These are phyloP conservation scores for Fistularia commersonii DNA, from an alignment of 2,797 vertebrate species.

Conservation along the genomic window DNA sequence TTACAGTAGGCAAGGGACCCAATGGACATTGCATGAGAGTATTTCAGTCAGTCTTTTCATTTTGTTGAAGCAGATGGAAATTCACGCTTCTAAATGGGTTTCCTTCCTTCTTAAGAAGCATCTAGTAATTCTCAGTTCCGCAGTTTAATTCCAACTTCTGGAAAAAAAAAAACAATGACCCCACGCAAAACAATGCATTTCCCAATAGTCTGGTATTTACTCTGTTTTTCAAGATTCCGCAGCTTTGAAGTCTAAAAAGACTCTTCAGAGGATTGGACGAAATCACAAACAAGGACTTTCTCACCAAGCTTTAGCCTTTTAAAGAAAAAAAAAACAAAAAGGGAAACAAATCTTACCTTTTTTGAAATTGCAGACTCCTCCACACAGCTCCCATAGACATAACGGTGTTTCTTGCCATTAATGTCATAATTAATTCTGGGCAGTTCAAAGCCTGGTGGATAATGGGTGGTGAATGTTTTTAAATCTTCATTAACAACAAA, in stretches of 20 bases:
- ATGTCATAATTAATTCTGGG: slow-evolving; percentile 88
- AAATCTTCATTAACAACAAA: too few relatives aligned
- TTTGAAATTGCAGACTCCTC: slow-evolving; percentile 74
- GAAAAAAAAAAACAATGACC: slow-evolving; percentile 15
- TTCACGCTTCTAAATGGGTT: slow-evolving; percentile 15
- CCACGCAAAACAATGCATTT: slow-evolving; percentile 28
- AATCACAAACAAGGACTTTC: slow-evolving; percentile 9
- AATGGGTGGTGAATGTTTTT: slow-evolving; percentile 2
- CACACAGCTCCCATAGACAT: slow-evolving; percentile 74
- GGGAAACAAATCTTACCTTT: slow-evolving; percentile 70
- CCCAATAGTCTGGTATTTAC: slow-evolving; percentile 4
- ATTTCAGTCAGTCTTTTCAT: not conserved
- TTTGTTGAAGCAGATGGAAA: slow-evolving; percentile 4
- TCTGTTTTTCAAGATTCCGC: not conserved
- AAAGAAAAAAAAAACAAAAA: not conserved
- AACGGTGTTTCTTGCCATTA: slow-evolving; percentile 84
- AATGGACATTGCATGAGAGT: slow-evolving; percentile 3
- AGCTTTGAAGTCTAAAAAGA: not conserved
- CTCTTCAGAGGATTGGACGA: not conserved
- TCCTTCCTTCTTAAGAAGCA: slow-evolving; percentile 5
- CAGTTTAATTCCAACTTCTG: slow-evolving; percentile 15
- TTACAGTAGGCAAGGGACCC: slow-evolving; percentile 1
- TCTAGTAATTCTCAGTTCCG: slow-evolving; percentile 17
- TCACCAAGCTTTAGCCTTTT: not conserved
- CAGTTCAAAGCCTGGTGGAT: slow-evolving; percentile 81